These are phyloP conservation scores for Lycia hirtaria DNA, from an alignment of 2,888 invertebrate genomes.

Conservation along the genomic window DNA sequence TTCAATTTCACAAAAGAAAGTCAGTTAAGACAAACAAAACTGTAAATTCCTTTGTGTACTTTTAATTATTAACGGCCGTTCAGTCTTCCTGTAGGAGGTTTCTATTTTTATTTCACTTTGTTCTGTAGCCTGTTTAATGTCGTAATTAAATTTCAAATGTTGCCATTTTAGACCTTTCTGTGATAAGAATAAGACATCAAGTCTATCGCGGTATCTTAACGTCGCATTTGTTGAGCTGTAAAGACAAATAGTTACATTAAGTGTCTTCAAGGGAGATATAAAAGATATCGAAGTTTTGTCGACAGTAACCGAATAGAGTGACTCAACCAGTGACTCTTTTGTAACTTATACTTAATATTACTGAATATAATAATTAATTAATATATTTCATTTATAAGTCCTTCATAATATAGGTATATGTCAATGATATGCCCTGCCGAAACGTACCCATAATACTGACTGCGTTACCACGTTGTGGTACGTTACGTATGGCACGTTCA, in stretches of 20 bases:
- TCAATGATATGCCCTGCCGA: too few relatives aligned
- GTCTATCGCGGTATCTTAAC: slow-evolving; percentile 3
- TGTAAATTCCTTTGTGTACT: slow-evolving; percentile 30
- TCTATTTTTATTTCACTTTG: slow-evolving; percentile 23
- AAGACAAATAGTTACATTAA: slow-evolving; percentile 1
- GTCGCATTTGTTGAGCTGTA: neutral
- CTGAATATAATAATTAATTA: too few relatives aligned
- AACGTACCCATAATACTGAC: too few relatives aligned
- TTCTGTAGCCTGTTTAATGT: slow-evolving; percentile 13
- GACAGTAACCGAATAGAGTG: too few relatives aligned
- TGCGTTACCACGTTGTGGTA: too few relatives aligned
- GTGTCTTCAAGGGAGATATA: neutral
- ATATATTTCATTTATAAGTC: too few relatives aligned
- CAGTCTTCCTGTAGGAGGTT: slow-evolving; percentile 16
- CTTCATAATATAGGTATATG: too few relatives aligned
- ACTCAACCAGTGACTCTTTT: too few relatives aligned
- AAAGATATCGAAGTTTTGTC: too few relatives aligned
- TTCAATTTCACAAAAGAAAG: slow-evolving; percentile 22
- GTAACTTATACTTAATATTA: too few relatives aligned
- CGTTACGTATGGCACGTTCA: too few relatives aligned
- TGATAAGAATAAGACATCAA: slow-evolving; percentile 12
- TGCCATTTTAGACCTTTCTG: slow-evolving; percentile 1
- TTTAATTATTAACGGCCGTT: slow-evolving; percentile 29
- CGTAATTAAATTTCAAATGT: slow-evolving; percentile 13
- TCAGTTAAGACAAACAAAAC: slow-evolving; percentile 23